Conservation (phyloP, 2,113 vertebrate genomes). For the Mystacornis crossleyi region DNA sequence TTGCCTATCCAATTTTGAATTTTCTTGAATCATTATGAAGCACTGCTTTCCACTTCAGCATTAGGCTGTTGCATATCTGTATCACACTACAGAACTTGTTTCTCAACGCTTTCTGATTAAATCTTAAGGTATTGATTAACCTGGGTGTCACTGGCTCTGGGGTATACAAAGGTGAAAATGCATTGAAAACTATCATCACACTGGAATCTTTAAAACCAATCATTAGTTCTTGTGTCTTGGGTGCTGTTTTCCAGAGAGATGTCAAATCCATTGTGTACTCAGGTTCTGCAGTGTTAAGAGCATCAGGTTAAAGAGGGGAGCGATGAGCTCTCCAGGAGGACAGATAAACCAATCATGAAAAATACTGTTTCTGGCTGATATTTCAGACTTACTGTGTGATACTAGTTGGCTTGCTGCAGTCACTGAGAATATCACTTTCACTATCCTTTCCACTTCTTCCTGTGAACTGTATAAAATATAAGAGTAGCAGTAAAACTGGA, state of each 20-base stretch:
- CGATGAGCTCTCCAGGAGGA: rapidly evolving
- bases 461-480: background rate
- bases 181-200: background rate
- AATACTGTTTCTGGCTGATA: background rate
- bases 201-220: background rate
- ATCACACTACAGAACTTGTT: background rate
- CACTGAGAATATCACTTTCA: background rate
- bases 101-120: conserved; percentile 22
- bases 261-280: background rate
- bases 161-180: background rate
- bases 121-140: background rate
- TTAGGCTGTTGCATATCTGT: background rate
- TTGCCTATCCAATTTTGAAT: background rate
- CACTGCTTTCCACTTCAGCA: background rate
- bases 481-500: background rate
- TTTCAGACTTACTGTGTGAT: background rate
- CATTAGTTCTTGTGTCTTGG: background rate
- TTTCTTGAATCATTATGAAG: background rate
- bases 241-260: background rate
- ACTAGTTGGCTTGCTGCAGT: background rate
- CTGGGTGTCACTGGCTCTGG: background rate
- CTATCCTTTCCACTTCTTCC: background rate
- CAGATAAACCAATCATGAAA: background rate
- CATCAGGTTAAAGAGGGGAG: background rate
- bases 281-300: background rate